phyloP scores from a whole-genome alignment of 2,113 vertebrate species.

The Eleginops maclovinus region DNA sequence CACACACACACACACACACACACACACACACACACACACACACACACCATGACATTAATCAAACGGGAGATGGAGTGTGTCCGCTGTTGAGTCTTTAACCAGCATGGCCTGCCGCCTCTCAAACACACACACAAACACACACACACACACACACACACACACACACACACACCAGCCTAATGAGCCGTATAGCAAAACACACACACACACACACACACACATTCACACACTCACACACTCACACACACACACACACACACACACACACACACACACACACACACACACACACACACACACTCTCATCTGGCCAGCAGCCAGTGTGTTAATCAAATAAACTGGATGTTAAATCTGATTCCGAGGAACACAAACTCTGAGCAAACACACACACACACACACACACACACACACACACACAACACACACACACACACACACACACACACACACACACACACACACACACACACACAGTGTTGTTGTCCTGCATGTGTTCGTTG shows the following conservation, averaged over 20 bases:
- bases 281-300: conserved; percentile 26
- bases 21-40: conserved; percentile 50
- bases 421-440: too few species aligned
- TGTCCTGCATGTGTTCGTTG: too few species aligned
- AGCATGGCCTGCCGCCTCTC: conserved; percentile 35
- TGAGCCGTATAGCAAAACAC: conserved; percentile 37
- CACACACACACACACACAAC: too few species aligned
- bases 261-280: conserved; percentile 22
- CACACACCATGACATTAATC: conserved; percentile 62
- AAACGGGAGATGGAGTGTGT: conserved; percentile 67
- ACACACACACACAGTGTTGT: too few species aligned
- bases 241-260: too few species aligned
- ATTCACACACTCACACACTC: neutral
- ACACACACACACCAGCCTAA: conserved; percentile 34
- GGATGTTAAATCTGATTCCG: conserved; percentile 63
- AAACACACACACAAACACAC: conserved; percentile 10
- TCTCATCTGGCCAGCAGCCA: conserved; percentile 52
- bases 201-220: conserved; percentile 28
- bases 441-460: too few species aligned
- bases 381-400: too few species aligned
- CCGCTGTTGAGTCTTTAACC: conserved; percentile 65
- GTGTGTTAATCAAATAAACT: conserved; percentile 65
- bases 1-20: conserved; percentile 19
- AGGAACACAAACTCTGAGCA: conserved; percentile 35
- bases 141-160: conserved; percentile 26